These are phyloP conservation scores for Lepilemur septentrionalis DNA, from an alignment of 2,797 vertebrate genomes.

Conservation along the genomic window DNA sequence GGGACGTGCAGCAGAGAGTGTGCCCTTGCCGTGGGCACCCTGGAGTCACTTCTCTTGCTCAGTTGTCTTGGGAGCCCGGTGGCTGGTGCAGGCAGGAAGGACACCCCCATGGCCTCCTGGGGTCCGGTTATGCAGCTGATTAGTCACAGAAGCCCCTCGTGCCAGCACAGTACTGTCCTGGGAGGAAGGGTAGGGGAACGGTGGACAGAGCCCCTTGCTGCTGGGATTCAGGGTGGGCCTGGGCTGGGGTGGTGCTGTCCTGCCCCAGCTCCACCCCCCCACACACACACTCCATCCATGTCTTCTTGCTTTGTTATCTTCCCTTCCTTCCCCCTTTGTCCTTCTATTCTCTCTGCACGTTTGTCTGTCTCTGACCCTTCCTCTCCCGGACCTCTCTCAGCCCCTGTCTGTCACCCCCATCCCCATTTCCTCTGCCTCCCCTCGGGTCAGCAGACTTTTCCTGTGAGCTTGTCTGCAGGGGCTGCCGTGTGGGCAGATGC, in stretches of 20 bases:
- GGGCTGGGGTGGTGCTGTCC: background rate
- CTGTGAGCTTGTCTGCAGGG: background rate
- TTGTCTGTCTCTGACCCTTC: too few species aligned
- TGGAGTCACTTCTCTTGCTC: background rate
- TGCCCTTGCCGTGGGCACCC: background rate
- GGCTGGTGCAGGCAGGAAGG: background rate
- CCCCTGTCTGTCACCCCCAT: too few species aligned
- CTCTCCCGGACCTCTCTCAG: background rate
- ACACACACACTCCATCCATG: too few species aligned
- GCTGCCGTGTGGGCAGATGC: background rate
- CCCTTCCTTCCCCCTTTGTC: too few species aligned
- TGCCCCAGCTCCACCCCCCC: background rate
- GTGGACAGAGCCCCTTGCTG: background rate
- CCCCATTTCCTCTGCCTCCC: too few species aligned
- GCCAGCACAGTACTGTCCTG: background rate
- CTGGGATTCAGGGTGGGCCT: background rate
- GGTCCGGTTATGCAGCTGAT: background rate
- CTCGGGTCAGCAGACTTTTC: background rate
- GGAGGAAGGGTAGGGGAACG: background rate
- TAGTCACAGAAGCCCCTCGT: background rate
- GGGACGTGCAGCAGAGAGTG: background rate
- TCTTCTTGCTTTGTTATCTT: background rate
- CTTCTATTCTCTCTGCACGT: background rate
- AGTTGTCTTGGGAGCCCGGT: background rate
- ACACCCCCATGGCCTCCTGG: fast-evolving